Conservation (phyloP, 2,113 vertebrate genomes). For the Equus quagga region DNA sequence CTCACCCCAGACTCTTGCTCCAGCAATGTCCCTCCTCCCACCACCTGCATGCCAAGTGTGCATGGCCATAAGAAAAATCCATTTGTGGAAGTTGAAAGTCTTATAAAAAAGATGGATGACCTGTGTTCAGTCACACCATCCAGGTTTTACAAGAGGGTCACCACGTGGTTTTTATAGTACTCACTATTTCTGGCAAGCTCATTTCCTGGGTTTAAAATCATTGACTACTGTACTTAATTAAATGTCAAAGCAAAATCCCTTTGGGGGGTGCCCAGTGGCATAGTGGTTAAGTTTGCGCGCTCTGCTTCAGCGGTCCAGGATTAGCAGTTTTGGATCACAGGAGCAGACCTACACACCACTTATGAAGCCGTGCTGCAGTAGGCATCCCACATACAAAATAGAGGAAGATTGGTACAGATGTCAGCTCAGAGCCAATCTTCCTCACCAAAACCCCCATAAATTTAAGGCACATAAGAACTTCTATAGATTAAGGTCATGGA, state of each 20-base stretch:
- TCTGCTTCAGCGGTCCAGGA: no score
- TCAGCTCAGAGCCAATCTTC: no score
- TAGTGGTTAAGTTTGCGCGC: no score
- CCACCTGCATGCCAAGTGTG: background rate
- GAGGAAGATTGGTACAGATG: no score
- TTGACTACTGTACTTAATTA: background rate
- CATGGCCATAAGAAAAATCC: background rate
- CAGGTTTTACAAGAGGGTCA: background rate
- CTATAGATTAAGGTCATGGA: background rate
- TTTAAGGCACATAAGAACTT: background rate
- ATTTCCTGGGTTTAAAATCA: constrained; percentile 61
- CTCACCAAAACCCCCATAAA: background rate
- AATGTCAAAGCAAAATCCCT: constrained; percentile 12
- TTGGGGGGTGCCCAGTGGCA: background rate
- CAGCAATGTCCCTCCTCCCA: background rate
- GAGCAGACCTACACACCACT: no score
- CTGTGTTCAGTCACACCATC: background rate
- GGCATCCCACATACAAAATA: no score
- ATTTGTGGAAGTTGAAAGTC: background rate
- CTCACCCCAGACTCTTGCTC: background rate
- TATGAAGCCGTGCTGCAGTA: no score
- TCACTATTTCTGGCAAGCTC: background rate
- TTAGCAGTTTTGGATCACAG: no score
- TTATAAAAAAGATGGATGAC: background rate
- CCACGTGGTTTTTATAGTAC: background rate